Conservation (phyloP, 2,113 vertebrate genomes). For the Leiothrix lutea region DNA sequence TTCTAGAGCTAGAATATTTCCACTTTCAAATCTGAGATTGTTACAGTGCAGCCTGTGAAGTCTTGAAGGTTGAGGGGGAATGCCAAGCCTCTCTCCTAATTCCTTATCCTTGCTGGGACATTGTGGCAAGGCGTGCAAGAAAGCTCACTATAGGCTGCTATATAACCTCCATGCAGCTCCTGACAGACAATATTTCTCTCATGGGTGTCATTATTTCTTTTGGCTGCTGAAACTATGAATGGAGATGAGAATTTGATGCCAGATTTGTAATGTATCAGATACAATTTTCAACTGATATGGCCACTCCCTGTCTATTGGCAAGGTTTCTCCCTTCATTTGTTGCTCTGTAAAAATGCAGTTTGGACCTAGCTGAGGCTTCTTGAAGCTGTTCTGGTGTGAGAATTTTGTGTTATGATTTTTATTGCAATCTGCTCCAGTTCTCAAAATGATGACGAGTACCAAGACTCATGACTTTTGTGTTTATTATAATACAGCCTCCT, state of each 20-base stretch:
- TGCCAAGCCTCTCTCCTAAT: not conserved
- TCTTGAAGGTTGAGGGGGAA: not conserved
- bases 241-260: conserved; percentile 3
- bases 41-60: not conserved
- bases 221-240: conserved; percentile 4
- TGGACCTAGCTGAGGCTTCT: not conserved
- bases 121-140: not conserved
- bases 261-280: not conserved
- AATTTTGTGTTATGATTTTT: not conserved
- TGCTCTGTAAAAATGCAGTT: not conserved
- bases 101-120: not conserved
- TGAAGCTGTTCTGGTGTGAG: not conserved
- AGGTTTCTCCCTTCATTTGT: not conserved
- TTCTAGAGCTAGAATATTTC: not conserved
- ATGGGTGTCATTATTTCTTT: not conserved
- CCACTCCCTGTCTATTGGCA: not conserved
- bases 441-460: not conserved
- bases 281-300: not conserved
- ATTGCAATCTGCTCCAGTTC: not conserved
- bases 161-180: not conserved
- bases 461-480: not conserved
- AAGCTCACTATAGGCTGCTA: not conserved
- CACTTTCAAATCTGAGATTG: not conserved
- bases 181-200: not conserved
- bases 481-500: not conserved